Evolutionary conservation across 2,888 invertebrate genomes (phyloP).

Genomic region (Mantis religiosa): DNA sequence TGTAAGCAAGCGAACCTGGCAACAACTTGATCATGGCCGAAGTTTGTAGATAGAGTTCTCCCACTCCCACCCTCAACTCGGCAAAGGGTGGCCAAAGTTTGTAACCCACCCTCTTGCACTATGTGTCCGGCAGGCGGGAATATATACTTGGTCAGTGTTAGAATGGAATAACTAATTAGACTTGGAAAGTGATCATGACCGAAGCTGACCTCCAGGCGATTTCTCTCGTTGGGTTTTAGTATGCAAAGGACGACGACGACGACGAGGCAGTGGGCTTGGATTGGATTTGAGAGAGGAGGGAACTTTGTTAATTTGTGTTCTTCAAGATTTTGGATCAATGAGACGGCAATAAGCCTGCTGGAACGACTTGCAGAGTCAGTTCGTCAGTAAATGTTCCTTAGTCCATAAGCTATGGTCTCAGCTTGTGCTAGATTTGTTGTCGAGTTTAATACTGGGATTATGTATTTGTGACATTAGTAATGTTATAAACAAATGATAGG

Average conservation of each 20-base stretch:
- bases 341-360: neutral
- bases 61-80: neutral
- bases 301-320: neutral
- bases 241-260: neutral
- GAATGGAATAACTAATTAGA: neutral
- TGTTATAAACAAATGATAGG: no score
- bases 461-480: no score
- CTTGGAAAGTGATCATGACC: neutral
- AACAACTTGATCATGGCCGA: conserved; percentile 9
- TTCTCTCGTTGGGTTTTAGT: neutral
- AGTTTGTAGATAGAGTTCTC: neutral
- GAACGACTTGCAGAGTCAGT: neutral
- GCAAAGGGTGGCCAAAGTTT: neutral
- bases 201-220: neutral
- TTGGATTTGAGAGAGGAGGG: neutral
- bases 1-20: neutral
- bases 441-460: no score
- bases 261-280: neutral
- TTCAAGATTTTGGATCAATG: neutral
- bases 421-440: no score
- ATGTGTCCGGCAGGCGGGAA: neutral
- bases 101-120: neutral
- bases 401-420: neutral
- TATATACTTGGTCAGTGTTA: neutral
- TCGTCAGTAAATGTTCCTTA: neutral